Evolutionary conservation across 2,797 vertebrate genomes (phyloP).

Genomic region (Podargus strigoides): DNA sequence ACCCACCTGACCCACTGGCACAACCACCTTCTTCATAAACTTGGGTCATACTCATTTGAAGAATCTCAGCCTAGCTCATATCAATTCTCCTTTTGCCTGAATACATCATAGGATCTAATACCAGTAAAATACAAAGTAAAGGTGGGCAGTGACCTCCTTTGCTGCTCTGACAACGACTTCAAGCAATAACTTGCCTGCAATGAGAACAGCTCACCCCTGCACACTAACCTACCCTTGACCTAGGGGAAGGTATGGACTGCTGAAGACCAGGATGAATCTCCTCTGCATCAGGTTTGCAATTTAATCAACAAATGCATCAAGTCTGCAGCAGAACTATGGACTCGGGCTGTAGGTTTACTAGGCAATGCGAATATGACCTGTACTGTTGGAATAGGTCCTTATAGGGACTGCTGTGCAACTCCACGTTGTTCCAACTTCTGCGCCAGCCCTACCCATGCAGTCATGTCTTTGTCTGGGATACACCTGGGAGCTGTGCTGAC

Average conservation of each 20-base stretch:
- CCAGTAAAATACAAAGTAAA: background rate
- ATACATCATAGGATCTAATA: background rate
- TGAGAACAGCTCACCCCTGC: background rate
- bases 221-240: background rate
- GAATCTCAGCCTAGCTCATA: background rate
- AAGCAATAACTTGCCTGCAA: background rate
- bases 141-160: background rate
- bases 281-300: background rate
- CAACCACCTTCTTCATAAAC: background rate
- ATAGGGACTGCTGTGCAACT: background rate
- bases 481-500: background rate
- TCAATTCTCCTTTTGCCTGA: background rate
- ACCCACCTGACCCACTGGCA: background rate
- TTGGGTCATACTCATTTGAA: background rate
- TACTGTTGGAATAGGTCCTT: background rate
- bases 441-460: rapidly evolving
- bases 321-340: background rate
- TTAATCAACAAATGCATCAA: background rate
- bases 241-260: background rate
- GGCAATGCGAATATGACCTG: background rate
- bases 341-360: background rate
- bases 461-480: background rate
- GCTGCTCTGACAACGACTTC: background rate
- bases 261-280: background rate
- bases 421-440: rapidly evolving